A percentile compares a stretch with the other conserved stretches of the same genome.
These are phyloP conservation scores for Ciona savignyi DNA, from an alignment of 23 tunicate genomes.

Conservation along the genomic window DNA sequence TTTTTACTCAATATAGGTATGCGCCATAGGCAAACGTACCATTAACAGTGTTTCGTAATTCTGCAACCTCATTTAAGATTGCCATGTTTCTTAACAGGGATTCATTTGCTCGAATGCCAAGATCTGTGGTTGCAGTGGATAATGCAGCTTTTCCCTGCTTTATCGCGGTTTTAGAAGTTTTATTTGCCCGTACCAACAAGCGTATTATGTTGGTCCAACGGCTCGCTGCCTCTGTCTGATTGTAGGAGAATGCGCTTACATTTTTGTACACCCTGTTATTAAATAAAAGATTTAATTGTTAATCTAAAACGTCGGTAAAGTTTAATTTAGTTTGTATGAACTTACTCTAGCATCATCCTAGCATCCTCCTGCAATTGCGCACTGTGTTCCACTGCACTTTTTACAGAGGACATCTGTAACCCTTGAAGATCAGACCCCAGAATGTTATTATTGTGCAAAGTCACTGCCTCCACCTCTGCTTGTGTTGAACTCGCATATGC, in stretches of 20 bases:
- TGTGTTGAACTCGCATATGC: background rate
- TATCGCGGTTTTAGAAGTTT: constrained; percentile 32
- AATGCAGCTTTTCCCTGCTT: constrained; percentile 15
- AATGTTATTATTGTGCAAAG: background rate
- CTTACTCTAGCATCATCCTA: background rate
- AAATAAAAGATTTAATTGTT: too few species aligned
- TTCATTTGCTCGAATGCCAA: constrained; percentile 13
- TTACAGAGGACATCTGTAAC: background rate
- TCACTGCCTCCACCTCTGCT: background rate
- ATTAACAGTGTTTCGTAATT: constrained; percentile 9
- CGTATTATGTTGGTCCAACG: constrained; percentile 41
- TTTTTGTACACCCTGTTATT: constrained; percentile 35
- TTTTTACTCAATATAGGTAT: too few species aligned
- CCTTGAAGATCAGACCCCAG: background rate
- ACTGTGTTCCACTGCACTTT: background rate
- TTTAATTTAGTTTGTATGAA: too few species aligned
- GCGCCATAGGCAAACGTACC: constrained; percentile 24
- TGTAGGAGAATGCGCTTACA: constrained; percentile 26
- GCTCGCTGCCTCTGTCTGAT: constrained; percentile 72
- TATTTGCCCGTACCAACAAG: constrained; percentile 23
- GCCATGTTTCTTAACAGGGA: constrained; percentile 10
- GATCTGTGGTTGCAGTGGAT: constrained; percentile 10
- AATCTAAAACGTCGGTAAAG: too few species aligned
- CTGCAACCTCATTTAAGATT: constrained; percentile 8
- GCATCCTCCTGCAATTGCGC: background rate